Conservation (phyloP, 2,113 vertebrate species). For the Sarotherodon lohbergeri region DNA sequence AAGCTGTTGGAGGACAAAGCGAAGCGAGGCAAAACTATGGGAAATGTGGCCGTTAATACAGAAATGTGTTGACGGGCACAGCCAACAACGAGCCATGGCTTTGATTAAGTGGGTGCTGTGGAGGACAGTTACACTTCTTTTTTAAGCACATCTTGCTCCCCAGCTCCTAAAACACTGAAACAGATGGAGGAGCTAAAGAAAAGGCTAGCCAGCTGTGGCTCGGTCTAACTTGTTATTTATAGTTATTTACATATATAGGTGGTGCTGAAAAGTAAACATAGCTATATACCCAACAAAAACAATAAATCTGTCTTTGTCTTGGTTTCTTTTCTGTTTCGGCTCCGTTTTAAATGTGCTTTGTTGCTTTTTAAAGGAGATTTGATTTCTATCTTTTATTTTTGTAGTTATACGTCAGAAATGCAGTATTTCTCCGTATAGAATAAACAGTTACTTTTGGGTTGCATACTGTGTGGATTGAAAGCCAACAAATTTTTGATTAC, state of each 20-base stretch:
- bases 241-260: background rate
- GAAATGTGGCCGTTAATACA: background rate
- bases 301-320: background rate
- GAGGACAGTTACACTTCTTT: background rate
- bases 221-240: background rate
- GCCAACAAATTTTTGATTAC: background rate
- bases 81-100: background rate
- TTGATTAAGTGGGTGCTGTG: background rate
- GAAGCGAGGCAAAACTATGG: background rate
- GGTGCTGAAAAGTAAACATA: background rate
- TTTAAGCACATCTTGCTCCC: background rate
- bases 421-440: background rate
- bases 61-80: background rate
- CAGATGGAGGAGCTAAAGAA: background rate
- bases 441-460: background rate
- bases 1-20: slow-evolving; percentile 18
- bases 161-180: background rate
- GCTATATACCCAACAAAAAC: background rate
- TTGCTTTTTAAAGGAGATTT: background rate
- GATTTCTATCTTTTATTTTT: background rate
- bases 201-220: background rate
- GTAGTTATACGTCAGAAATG: background rate
- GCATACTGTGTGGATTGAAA: background rate
- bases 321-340: background rate
- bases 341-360: background rate